Percentiles rank a stretch among this genome's conserved stretches.
Conservation (phyloP, 2,797 vertebrate species). For the Aphelocoma californica region DNA sequence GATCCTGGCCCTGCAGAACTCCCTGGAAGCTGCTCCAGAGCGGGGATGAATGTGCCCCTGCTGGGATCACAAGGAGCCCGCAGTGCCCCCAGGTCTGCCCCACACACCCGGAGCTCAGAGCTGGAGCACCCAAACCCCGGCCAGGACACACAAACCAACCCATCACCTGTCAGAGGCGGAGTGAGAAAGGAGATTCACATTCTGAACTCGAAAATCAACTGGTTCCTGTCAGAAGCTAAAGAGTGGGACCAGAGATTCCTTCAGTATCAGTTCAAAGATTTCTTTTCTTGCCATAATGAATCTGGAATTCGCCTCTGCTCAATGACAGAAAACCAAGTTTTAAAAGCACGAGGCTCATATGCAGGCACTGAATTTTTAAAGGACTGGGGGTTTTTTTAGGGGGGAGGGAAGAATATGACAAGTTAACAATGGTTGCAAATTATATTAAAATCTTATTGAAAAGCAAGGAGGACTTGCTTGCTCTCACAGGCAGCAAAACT, state of each 20-base stretch:
- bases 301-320: background rate
- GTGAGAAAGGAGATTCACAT: background rate
- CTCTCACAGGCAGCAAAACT: background rate
- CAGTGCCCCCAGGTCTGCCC: too few relatives aligned
- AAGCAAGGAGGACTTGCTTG: background rate
- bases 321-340: background rate
- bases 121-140: background rate
- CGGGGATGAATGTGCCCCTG: background rate
- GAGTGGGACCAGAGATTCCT: background rate
- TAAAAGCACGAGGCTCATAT: background rate
- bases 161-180: accelerated
- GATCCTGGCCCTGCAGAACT: background rate
- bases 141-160: background rate
- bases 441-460: background rate
- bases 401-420: background rate
- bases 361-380: background rate
- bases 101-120: background rate
- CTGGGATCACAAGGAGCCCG: too few relatives aligned
- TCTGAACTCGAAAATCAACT: background rate
- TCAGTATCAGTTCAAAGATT: background rate
- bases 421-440: conserved; percentile 6
- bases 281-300: background rate
- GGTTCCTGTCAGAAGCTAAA: background rate
- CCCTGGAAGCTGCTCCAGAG: background rate
- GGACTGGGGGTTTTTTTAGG: background rate